Conservation (phyloP, 2,797 vertebrate genomes). For the Lophotriccus pileatus region DNA sequence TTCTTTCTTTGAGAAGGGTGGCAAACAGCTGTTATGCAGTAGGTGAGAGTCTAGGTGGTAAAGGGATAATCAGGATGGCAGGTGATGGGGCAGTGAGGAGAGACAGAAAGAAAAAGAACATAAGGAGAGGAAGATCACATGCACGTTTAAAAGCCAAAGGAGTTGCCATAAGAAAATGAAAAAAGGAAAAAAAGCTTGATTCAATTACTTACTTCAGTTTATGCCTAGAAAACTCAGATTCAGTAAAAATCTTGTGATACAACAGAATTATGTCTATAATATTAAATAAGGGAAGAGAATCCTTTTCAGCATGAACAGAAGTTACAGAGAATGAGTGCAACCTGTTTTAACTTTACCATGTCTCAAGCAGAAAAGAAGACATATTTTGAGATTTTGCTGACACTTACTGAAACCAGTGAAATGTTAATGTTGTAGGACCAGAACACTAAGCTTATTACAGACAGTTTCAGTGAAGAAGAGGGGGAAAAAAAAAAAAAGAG, state of each 20-base stretch:
- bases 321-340: not conserved
- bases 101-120: not conserved
- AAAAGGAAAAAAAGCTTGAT: rapidly evolving
- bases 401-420: not conserved
- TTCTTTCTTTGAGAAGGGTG: not conserved
- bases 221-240: not conserved
- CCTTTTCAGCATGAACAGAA: not conserved
- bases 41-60: not conserved
- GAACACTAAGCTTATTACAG: not conserved
- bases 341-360: not conserved
- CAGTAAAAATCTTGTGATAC: not conserved
- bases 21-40: not conserved
- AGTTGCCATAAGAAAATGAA: not conserved
- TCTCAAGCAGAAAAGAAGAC: not conserved
- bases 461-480: not conserved
- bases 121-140: not conserved
- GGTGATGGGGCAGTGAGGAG: not conserved
- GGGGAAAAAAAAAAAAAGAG: not conserved
- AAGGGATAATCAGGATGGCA: not conserved
- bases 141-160: not conserved
- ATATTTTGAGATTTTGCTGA: not conserved
- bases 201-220: not conserved
- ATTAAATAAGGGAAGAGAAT: not conserved
- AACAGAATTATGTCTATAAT: not conserved
- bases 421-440: not conserved